Conservation (phyloP, 2,888 invertebrate genomes). For the Tetranychus piercei region DNA sequence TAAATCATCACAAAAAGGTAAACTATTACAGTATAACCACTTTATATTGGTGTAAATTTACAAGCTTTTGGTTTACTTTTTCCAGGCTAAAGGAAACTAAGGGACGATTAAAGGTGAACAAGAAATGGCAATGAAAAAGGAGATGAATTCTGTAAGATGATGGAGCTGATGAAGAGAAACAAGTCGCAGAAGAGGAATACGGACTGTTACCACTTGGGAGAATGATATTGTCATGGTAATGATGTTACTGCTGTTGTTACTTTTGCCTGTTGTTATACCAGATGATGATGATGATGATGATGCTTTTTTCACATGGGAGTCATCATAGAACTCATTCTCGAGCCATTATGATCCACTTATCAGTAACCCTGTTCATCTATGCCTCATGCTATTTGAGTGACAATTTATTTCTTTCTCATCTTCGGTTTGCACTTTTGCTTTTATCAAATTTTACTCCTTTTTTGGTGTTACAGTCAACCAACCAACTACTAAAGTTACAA, state of each 20-base stretch:
- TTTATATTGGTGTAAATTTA: no score
- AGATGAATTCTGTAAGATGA: background rate
- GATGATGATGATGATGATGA: background rate
- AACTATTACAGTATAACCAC: no score
- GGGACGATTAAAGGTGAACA: no score
- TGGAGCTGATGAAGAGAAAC: background rate
- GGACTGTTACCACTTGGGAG: background rate
- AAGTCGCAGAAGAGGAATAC: background rate
- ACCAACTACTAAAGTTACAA: background rate
- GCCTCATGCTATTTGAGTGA: background rate
- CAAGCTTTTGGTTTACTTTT: no score
- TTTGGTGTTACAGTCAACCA: background rate
- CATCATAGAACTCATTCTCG: background rate
- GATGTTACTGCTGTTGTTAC: background rate
- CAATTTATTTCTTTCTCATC: background rate
- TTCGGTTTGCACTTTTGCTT: background rate
- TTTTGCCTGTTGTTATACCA: background rate
- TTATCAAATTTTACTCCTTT: background rate
- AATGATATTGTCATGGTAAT: background rate
- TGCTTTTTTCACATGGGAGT: background rate
- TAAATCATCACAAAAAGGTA: no score
- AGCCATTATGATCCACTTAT: slow-evolving; percentile 1
- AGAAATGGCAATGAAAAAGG: background rate
- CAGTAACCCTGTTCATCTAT: background rate
- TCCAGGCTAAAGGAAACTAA: no score